Evolutionary conservation across 2,888 invertebrate species (phyloP).

Genomic region (Drosophila vallismaia): DNA sequence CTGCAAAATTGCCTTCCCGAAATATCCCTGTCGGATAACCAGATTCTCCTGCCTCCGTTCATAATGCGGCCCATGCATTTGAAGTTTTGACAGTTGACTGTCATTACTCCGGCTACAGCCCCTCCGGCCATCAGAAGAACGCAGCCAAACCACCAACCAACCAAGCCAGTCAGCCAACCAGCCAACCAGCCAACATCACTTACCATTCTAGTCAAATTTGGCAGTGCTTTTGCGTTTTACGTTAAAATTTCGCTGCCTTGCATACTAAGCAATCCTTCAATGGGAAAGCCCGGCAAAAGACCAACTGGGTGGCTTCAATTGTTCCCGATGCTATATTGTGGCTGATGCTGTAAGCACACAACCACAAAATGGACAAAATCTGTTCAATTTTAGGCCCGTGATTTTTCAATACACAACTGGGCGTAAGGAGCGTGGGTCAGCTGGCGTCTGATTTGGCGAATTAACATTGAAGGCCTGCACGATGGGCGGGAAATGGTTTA

Average conservation of each 20-base stretch:
- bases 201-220: constrained; percentile 48
- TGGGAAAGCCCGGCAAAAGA: constrained; percentile 32
- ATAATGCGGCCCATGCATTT: constrained; percentile 72
- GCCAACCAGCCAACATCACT: constrained; percentile 2
- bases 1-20: constrained; percentile 5
- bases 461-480: constrained; percentile 60
- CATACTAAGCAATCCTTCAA: constrained; percentile 67
- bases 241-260: constrained; percentile 73
- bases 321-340: constrained; percentile 20
- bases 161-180: background rate
- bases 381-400: constrained; percentile 78
- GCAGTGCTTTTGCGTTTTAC: constrained; percentile 74
- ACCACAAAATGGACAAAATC: constrained; percentile 78
- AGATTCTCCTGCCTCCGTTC: constrained; percentile 28
- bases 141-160: background rate
- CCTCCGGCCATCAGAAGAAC: constrained; percentile 9
- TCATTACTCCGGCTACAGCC: constrained; percentile 56
- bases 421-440: constrained; percentile 13
- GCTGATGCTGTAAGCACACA: constrained; percentile 38
- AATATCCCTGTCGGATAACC: constrained; percentile 14
- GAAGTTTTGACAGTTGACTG: constrained; percentile 76
- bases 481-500: background rate
- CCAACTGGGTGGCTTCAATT: constrained; percentile 38
- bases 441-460: constrained; percentile 65
- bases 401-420: constrained; percentile 68